These are phyloP conservation scores for Rhombomys opimus DNA, from an alignment of 2,113 vertebrate species.

Conservation along the genomic window DNA sequence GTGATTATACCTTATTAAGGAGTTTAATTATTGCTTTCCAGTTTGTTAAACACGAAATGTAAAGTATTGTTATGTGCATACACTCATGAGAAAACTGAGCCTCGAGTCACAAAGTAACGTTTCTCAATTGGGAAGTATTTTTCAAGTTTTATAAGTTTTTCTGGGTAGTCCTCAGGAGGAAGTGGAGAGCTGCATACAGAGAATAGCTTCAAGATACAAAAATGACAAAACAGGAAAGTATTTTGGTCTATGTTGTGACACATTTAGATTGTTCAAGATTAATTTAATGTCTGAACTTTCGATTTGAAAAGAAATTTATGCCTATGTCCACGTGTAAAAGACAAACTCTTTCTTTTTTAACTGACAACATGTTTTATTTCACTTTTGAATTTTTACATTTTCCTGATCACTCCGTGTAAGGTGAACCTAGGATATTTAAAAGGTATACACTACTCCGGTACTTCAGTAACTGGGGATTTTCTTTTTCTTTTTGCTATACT, in stretches of 20 bases:
- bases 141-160: not conserved
- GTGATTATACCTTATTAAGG: not conserved
- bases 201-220: not conserved
- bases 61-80: not conserved
- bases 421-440: conserved; percentile 98
- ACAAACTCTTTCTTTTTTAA: conserved; percentile 74
- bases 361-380: conserved; percentile 99
- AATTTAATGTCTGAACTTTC: not conserved
- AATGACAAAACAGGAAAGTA: not conserved
- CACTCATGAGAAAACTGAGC: not conserved
- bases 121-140: not conserved
- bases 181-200: not conserved
- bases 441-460: conserved; percentile 99
- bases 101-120: not conserved
- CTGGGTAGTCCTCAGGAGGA: not conserved
- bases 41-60: not conserved
- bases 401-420: conserved; percentile 97
- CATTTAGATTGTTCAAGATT: not conserved
- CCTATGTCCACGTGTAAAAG: not conserved
- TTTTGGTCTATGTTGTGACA: not conserved
- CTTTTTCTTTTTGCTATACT: conserved; percentile 94
- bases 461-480: conserved; percentile 93
- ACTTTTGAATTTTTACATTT: conserved; percentile 98
- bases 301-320: not conserved
- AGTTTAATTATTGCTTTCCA: not conserved